Percentiles rank a stretch among this genome's conserved stretches.
Conservation (phyloP, 2,113 vertebrate species). For the Nicator chloris region DNA sequence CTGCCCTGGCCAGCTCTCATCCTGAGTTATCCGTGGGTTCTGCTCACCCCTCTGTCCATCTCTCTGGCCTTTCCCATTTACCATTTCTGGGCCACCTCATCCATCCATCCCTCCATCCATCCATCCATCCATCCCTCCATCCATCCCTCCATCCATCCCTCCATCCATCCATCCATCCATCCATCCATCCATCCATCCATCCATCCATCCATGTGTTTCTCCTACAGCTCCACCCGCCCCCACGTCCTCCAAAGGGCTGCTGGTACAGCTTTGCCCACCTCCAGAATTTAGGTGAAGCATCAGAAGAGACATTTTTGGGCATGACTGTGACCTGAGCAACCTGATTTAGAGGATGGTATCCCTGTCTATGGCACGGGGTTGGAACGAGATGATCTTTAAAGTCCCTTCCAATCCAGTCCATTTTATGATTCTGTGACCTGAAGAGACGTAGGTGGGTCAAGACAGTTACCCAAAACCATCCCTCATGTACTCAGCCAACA, state of each 20-base stretch:
- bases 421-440: background rate
- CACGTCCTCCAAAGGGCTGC: background rate
- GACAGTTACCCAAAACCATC: background rate
- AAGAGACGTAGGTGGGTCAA: background rate
- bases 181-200: background rate
- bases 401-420: background rate
- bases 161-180: background rate
- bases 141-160: background rate
- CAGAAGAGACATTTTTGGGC: background rate
- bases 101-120: background rate
- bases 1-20: background rate
- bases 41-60: background rate
- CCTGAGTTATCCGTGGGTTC: background rate
- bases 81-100: background rate
- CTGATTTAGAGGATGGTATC: background rate
- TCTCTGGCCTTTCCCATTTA: background rate
- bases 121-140: background rate
- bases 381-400: background rate
- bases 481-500: background rate
- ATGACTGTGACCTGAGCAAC: background rate
- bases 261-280: background rate
- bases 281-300: background rate
- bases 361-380: background rate
- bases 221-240: background rate
- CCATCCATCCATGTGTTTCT: background rate